Base-by-base conservation (phyloP, 2,797 vertebrate genomes). In the Loris lydekkerianus region DNA sequence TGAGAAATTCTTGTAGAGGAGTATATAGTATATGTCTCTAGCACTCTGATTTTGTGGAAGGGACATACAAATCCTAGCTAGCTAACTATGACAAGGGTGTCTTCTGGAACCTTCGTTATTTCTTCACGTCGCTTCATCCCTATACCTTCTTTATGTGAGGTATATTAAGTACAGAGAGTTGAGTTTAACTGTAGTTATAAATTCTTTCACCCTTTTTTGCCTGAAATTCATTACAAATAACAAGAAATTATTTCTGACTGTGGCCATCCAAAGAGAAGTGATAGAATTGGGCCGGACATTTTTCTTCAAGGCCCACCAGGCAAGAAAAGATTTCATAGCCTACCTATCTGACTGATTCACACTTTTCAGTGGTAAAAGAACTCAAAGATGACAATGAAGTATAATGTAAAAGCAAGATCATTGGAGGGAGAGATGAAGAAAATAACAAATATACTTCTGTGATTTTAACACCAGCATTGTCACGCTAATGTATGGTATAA, bases 231-330 rank as follows among this genome's bases (percentile, higher is more conserved):
- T 67, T 78, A 70, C 1, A 93, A 82, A 29, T 80, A 69, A 73
- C 27, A 89, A 86, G 69, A 93, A 72, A 84, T 73, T 86, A 85
- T 89, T 95, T 96, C 69, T 94, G 73, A 60, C 31, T 13, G 15
- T 96, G 1, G 5, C 43, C n/a, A 69, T 58, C 70, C 84, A 3
- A 56, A 84, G 20, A 88, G 46, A 95, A 91, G 73, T 63, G 65
- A 84, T 83, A 90, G 89, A 94, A 94, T 75, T 86, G 43, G 29
- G 43, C 31, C 18, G 43, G 25, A 49, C 46, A 61, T 58, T 95
- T 92, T 95, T 75, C 95, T 77, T 87, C 56, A 78, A 34, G 63
- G 67, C 40, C 65, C 53, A 65, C 29, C 11, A 1, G 15, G 49
- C 86, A 90, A 89, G 72, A 84, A n/a, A 93, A 58, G n/a, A 69